Evolutionary conservation across 2,888 invertebrate species (phyloP).

Genomic region (Linyphia triangularis): DNA sequence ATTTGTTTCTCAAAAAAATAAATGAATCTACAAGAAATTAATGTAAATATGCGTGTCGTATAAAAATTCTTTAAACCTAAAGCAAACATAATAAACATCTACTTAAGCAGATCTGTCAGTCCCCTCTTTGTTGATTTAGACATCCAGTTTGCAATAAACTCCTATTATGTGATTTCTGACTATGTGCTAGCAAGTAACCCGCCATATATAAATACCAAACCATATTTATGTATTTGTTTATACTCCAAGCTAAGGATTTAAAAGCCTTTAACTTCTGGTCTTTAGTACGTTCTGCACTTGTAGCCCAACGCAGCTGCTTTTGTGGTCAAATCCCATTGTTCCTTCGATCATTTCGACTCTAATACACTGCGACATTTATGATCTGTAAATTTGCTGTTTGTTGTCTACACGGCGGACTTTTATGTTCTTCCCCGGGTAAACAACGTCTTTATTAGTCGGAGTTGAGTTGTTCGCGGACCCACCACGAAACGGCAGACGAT

Average conservation of each 20-base stretch:
- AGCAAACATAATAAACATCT: no score
- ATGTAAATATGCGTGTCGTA: no score
- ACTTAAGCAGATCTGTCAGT: no score
- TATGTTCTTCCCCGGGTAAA: slow-evolving; percentile 41
- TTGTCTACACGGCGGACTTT: slow-evolving; percentile 16
- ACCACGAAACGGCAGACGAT: neutral
- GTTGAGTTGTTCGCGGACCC: neutral
- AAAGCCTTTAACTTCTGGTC: no score
- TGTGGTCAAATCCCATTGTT: slow-evolving; percentile 12
- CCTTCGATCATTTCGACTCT: neutral
- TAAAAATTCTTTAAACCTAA: no score
- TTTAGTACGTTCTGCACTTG: no score
- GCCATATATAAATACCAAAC: neutral
- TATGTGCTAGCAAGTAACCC: neutral
- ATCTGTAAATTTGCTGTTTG: slow-evolving; percentile 53
- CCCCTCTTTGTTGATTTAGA: no score
- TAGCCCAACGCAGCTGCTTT: slow-evolving; percentile 14
- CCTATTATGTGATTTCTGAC: neutral
- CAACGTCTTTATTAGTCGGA: slow-evolving; percentile 53
- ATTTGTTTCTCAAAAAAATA: no score
- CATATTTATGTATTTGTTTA: neutral
- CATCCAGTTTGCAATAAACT: neutral
- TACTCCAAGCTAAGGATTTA: no score
- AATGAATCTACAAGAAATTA: no score
- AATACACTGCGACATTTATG: slow-evolving; percentile 49